phyloP scores from a whole-genome alignment of 1,140 invertebrate genomes.

The Gryllus bimaculatus region DNA sequence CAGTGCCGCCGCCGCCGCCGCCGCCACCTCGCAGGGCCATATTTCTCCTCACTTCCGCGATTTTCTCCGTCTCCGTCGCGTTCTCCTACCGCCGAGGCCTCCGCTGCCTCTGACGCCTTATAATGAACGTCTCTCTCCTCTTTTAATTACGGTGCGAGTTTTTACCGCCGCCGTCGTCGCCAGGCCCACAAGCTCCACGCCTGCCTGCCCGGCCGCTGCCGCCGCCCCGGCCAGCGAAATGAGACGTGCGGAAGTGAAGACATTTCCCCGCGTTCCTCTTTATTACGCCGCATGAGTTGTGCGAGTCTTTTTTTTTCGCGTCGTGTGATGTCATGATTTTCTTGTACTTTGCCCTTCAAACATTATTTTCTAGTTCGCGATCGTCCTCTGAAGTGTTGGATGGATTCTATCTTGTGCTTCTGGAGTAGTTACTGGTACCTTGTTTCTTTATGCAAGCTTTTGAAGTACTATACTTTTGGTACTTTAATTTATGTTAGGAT shows the following conservation, averaged over 20 bases:
- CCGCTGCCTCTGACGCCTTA: not conserved
- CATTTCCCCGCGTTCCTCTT: not conserved
- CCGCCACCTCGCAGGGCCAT: too few species aligned
- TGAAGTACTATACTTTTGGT: too few species aligned
- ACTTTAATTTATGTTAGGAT: too few species aligned
- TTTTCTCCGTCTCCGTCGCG: too few species aligned
- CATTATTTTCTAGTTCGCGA: not conserved
- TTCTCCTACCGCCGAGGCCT: too few species aligned
- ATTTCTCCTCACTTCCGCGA: too few species aligned
- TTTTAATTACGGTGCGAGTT: not conserved
- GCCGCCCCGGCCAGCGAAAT: not conserved
- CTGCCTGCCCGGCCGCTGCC: not conserved
- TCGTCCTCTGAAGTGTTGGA: too few species aligned
- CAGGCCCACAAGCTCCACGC: not conserved
- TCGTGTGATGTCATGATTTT: not conserved
- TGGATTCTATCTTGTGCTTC: too few species aligned
- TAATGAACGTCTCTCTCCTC: not conserved
- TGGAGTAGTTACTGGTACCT: too few species aligned
- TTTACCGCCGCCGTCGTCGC: not conserved
- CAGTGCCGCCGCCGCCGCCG: too few species aligned
- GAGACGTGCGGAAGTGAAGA: not conserved
- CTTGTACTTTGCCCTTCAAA: not conserved
- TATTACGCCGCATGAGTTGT: not conserved
- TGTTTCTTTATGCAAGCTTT: too few species aligned
- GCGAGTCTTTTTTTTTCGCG: not conserved